phyloP scores from a whole-genome alignment of 1,140 invertebrate species.

The Ditylenchus dipsaci region DNA sequence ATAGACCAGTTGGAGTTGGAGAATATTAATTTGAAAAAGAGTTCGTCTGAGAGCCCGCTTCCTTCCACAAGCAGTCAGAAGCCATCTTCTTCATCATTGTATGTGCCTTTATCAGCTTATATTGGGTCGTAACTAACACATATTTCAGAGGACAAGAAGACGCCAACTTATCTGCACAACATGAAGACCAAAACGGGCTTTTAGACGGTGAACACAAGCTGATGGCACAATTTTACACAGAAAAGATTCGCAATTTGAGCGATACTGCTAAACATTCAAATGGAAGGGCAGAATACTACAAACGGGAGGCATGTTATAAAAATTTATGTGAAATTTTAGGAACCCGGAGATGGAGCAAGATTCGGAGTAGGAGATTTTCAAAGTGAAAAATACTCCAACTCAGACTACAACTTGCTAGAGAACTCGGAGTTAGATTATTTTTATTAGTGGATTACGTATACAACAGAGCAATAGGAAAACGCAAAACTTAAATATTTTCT shows the following conservation, averaged over 20 bases:
- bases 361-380: too few species aligned
- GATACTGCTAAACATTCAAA: conserved; percentile 32
- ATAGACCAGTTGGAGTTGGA: conserved; percentile 34
- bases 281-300: conserved; percentile 37
- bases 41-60: background rate
- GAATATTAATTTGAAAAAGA: conserved; percentile 6
- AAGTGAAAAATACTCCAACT: too few species aligned
- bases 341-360: too few species aligned
- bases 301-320: conserved; percentile 36
- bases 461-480: too few species aligned
- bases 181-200: background rate
- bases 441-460: too few species aligned
- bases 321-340: background rate
- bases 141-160: background rate
- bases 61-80: conserved; percentile 4
- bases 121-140: background rate
- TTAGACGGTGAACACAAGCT: background rate
- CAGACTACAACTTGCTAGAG: too few species aligned
- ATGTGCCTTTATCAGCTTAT: conserved; percentile 1
- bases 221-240: conserved; percentile 33
- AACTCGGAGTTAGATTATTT: too few species aligned
- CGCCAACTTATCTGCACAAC: too few species aligned
- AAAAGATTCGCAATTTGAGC: conserved; percentile 30
- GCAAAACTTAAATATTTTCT: too few species aligned
- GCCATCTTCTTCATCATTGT: background rate